Evolutionary conservation across 2,797 vertebrate species (phyloP).

Genomic region (Mormyrops attenuatus): DNA sequence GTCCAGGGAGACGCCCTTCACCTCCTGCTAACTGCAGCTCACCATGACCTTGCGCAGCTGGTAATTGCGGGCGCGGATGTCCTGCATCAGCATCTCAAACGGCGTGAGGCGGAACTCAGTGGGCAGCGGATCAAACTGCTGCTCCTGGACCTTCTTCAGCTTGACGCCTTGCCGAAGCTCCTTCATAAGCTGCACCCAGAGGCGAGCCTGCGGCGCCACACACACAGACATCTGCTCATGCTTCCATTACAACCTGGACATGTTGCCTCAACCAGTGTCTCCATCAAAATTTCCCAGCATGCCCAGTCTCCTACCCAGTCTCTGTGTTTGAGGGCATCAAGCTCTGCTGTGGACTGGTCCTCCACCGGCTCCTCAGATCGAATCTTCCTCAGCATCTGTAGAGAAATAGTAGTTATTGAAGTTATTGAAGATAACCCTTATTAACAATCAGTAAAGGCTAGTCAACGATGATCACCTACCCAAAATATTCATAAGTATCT

Average conservation of each 20-base stretch:
- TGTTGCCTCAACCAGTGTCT: neutral
- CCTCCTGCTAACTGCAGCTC: conserved; percentile 41
- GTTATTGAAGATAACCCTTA: neutral
- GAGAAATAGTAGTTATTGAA: neutral
- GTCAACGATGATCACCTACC: neutral
- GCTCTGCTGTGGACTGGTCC: conserved; percentile 64
- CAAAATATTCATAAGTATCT: neutral
- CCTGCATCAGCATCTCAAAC: conserved; percentile 98
- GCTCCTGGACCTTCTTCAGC: conserved; percentile 91
- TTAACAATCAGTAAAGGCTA: neutral
- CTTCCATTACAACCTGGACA: neutral
- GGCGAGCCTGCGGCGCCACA: conserved; percentile 65
- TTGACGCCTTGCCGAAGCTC: conserved; percentile 90
- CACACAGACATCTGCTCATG: neutral
- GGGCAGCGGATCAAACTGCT: conserved; percentile 83
- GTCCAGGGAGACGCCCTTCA: too few relatives aligned
- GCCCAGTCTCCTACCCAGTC: conserved; percentile 75
- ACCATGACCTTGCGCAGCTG: conserved; percentile 96
- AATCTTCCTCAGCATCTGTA: conserved; percentile 85
- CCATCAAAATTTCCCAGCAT: neutral
- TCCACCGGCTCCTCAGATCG: conserved; percentile 60
- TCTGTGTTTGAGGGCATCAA: conserved; percentile 77
- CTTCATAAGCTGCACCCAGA: conserved; percentile 96
- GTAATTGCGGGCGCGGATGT: conserved; percentile 84
- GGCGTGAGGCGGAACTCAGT: conserved; percentile 93